Percentiles rank a stretch among this genome's conserved stretches.
Conservation (phyloP, 2,113 vertebrate species). For the Elephantulus edwardii region DNA sequence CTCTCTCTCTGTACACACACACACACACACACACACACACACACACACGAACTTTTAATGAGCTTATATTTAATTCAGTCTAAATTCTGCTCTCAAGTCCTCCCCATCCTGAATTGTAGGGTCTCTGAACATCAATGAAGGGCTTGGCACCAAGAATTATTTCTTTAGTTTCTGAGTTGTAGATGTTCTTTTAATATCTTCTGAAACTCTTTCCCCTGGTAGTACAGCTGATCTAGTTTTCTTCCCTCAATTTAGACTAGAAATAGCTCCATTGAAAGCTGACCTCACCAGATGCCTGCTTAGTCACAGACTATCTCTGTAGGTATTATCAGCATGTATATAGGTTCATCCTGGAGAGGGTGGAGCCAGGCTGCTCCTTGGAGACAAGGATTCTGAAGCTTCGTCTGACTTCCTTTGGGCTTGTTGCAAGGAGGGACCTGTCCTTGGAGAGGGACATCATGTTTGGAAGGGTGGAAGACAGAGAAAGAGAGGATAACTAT, state of each 20-base stretch:
- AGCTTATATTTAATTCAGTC: conserved; percentile 25
- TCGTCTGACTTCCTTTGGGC: no score
- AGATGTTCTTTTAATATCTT: not conserved
- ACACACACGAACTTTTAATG: not conserved
- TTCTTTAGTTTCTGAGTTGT: not conserved
- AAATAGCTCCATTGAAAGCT: not conserved
- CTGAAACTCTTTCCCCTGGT: not conserved
- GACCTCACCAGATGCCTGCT: not conserved
- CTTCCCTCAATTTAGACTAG: not conserved
- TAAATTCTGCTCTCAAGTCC: not conserved
- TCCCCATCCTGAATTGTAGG: not conserved
- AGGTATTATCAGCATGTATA: not conserved
- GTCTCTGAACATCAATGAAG: conserved; percentile 11
- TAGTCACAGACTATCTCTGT: not conserved
- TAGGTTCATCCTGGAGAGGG: no score
- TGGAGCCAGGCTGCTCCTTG: no score
- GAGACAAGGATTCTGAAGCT: no score
- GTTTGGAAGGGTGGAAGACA: no score
- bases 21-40: no score
- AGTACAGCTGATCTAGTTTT: not conserved
- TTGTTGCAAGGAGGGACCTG: no score
- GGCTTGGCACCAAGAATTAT: not conserved
- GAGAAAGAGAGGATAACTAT: no score
- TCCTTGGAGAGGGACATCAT: no score
- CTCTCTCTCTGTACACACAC: no score